These are phyloP conservation scores for Halcyon malimbica DNA, from an alignment of 2,113 vertebrate genomes.

Conservation along the genomic window DNA sequence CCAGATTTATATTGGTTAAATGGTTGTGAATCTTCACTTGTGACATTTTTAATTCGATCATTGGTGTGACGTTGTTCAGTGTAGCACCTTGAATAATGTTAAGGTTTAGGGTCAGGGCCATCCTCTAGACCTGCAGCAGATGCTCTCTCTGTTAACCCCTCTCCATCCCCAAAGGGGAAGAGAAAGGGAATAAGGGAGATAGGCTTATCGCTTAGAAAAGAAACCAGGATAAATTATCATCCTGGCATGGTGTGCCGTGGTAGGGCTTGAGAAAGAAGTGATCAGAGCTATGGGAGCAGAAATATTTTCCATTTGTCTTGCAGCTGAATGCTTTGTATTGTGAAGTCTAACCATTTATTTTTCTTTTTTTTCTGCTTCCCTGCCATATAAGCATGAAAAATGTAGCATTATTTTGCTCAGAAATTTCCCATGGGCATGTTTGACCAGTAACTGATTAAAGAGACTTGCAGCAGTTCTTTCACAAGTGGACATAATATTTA, in stretches of 20 bases:
- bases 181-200: no score
- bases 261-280: neutral
- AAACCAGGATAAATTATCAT: neutral
- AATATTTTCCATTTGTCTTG: neutral
- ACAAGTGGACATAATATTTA: neutral
- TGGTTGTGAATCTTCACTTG: neutral
- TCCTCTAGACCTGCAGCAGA: no score
- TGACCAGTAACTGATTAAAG: neutral
- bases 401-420: neutral
- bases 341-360: neutral
- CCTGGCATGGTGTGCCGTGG: neutral
- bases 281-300: neutral
- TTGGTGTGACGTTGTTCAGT: neutral
- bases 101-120: no score
- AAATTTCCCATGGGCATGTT: neutral
- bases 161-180: no score
- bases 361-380: neutral
- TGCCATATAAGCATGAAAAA: neutral
- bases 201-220: no score
- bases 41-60: neutral
- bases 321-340: neutral
- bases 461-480: neutral
- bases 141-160: no score
- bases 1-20: neutral
- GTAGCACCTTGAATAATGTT: neutral